Evolutionary conservation across 2,113 vertebrate genomes (phyloP).

Genomic region (Colossoma macropomum): DNA sequence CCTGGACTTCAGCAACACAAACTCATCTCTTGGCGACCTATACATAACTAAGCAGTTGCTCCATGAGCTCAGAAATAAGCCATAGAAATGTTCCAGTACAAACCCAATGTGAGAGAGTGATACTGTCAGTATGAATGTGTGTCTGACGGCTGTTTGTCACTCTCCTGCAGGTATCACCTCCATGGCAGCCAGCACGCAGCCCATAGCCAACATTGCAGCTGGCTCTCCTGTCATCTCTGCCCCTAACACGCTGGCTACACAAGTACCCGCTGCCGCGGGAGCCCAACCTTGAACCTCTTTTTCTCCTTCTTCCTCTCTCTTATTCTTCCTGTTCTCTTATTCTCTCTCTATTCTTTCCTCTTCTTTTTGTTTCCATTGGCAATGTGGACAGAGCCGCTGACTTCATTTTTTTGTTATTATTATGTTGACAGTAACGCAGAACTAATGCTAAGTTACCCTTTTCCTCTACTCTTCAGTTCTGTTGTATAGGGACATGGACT

Average conservation of each 20-base stretch:
- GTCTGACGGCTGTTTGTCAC: not conserved
- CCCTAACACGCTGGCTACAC: constrained; percentile 82
- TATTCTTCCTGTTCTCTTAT: constrained; percentile 54
- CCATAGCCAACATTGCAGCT: constrained; percentile 78
- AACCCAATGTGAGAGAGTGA: not conserved
- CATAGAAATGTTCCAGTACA: too few species aligned
- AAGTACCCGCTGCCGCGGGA: constrained; percentile 80
- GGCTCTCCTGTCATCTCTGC: constrained; percentile 85
- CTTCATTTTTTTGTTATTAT: constrained; percentile 64
- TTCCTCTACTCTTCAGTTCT: constrained; percentile 52
- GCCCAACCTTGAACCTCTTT: constrained; percentile 81
- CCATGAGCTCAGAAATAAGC: too few species aligned
- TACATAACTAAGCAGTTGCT: too few species aligned
- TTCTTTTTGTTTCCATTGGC: constrained; percentile 35
- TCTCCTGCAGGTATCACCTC: constrained; percentile 79
- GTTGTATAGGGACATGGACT: constrained; percentile 70
- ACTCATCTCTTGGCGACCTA: too few species aligned
- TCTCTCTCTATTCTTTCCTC: not conserved
- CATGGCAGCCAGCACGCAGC: constrained; percentile 81
- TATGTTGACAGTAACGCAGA: constrained; percentile 77
- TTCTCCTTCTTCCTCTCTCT: constrained; percentile 68
- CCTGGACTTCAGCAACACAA: too few species aligned
- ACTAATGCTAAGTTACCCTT: constrained; percentile 77
- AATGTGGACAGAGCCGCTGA: constrained; percentile 62
- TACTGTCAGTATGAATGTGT: not conserved